These are phyloP conservation scores for Noctuana brunneofusca DNA, from an alignment of 2,888 invertebrate genomes.

Conservation along the genomic window DNA sequence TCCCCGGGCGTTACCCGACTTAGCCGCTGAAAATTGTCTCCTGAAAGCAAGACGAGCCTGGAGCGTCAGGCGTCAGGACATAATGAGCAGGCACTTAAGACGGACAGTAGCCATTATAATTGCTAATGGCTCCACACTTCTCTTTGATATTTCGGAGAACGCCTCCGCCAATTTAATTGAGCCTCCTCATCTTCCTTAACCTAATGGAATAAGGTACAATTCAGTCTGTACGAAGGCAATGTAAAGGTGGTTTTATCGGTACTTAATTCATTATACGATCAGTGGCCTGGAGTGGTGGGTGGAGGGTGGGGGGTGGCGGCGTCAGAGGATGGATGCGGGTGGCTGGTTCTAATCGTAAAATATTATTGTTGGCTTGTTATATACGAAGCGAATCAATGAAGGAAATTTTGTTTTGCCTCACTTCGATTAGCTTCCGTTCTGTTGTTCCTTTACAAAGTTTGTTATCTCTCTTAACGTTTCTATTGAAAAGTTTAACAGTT, in stretches of 20 bases:
- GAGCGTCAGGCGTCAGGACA: constrained; percentile 37
- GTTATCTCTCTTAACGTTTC: neutral
- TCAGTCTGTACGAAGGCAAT: constrained; percentile 24
- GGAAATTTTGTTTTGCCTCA: constrained; percentile 8
- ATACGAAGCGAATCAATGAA: constrained; percentile 17
- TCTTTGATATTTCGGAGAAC: constrained; percentile 54
- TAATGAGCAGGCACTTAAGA: constrained; percentile 71
- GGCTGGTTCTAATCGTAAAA: constrained; percentile 52
- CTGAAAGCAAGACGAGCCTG: constrained; percentile 37
- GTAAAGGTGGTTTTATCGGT: constrained; percentile 47
- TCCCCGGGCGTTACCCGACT: neutral
- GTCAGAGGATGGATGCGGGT: constrained; percentile 42
- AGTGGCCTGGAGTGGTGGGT: constrained; percentile 43
- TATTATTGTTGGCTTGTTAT: constrained; percentile 50
- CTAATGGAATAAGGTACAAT: constrained; percentile 35
- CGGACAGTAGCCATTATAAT: constrained; percentile 70
- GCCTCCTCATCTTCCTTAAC: constrained; percentile 28
- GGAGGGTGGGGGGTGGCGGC: constrained; percentile 43
- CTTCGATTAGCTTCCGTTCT: neutral
- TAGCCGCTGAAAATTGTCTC: constrained; percentile 10
- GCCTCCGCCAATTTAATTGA: constrained; percentile 32
- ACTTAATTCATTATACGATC: constrained; percentile 54
- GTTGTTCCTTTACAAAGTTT: neutral
- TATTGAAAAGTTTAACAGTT: neutral
- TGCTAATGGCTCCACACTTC: constrained; percentile 62